Percentiles rank a stretch among this genome's conserved stretches.
These are phyloP conservation scores for Mycalesis mineus DNA, from an alignment of 2,888 invertebrate species.

Conservation along the genomic window DNA sequence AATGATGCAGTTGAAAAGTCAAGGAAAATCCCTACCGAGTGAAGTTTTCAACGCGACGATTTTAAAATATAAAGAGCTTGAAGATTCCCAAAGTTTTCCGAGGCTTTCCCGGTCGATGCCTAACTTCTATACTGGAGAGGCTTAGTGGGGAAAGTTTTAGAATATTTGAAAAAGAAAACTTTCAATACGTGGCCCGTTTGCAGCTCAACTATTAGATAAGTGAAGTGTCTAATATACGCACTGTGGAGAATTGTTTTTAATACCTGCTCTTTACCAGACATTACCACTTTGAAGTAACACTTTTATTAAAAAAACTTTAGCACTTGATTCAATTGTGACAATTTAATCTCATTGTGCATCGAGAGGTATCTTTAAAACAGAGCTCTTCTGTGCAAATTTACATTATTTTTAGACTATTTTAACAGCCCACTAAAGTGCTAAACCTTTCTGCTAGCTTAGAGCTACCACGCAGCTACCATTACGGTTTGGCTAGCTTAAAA, in stretches of 20 bases:
- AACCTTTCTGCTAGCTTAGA: too few relatives aligned
- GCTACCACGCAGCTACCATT: too few relatives aligned
- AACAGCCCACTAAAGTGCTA: too few relatives aligned
- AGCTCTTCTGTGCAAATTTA: too few relatives aligned
- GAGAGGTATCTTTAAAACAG: too few relatives aligned
- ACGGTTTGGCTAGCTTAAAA: too few relatives aligned
- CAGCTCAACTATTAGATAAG: conserved; percentile 39
- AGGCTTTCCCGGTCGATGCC: conserved; percentile 45
- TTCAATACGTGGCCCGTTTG: conserved; percentile 46
- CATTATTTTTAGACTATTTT: too few relatives aligned
- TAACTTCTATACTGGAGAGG: conserved; percentile 44
- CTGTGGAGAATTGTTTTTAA: conserved; percentile 3
- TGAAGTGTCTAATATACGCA: conserved; percentile 1
- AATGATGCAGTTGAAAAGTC: conserved; percentile 24
- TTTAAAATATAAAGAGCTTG: conserved; percentile 58
- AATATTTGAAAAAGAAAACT: conserved; percentile 45
- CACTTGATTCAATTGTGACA: too few relatives aligned
- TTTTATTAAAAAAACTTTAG: too few relatives aligned
- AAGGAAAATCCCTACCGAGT: conserved; percentile 22
- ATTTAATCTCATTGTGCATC: too few relatives aligned
- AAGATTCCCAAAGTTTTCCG: conserved; percentile 51
- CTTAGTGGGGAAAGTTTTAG: conserved; percentile 48
- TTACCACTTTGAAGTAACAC: too few relatives aligned
- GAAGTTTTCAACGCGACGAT: conserved; percentile 37
- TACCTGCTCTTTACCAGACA: background rate